These are phyloP conservation scores for Orchestia grillus DNA, from an alignment of 1,140 invertebrate species.

Conservation along the genomic window DNA sequence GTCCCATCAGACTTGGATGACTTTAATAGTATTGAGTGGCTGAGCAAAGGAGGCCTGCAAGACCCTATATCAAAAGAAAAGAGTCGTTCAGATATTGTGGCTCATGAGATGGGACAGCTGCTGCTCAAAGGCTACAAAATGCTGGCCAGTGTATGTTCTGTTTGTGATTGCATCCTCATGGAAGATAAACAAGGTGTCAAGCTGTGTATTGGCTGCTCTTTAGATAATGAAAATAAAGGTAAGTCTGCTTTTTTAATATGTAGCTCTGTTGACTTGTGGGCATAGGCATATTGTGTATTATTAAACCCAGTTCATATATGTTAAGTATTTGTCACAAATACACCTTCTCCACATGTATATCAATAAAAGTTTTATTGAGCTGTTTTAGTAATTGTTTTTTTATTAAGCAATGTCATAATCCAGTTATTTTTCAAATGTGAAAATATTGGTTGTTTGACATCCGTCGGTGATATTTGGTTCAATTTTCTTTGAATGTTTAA, in stretches of 20 bases:
- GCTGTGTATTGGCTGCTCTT: conserved; percentile 21
- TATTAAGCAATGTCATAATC: too few species aligned
- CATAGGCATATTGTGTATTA: neutral
- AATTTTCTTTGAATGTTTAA: too few species aligned
- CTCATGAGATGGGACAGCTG: conserved; percentile 50
- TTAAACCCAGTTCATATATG: neutral
- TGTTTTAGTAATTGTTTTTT: too few species aligned
- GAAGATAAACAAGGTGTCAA: neutral
- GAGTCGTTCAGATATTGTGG: conserved; percentile 36
- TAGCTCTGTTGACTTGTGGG: neutral
- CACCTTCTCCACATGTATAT: neutral
- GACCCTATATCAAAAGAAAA: neutral
- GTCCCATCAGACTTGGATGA: neutral
- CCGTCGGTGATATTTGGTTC: too few species aligned
- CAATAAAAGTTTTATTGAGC: too few species aligned
- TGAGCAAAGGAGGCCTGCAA: neutral
- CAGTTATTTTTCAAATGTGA: too few species aligned
- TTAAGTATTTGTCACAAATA: neutral
- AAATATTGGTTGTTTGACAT: too few species aligned
- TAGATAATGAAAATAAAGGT: conserved; percentile 21
- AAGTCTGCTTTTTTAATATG: neutral
- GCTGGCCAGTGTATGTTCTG: neutral
- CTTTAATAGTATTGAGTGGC: neutral
- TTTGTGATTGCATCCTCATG: conserved; percentile 46
- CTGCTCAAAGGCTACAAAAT: conserved; percentile 35